Base-by-base conservation (phyloP, 2,888 invertebrate species). In the Apoderus coryli region DNA sequence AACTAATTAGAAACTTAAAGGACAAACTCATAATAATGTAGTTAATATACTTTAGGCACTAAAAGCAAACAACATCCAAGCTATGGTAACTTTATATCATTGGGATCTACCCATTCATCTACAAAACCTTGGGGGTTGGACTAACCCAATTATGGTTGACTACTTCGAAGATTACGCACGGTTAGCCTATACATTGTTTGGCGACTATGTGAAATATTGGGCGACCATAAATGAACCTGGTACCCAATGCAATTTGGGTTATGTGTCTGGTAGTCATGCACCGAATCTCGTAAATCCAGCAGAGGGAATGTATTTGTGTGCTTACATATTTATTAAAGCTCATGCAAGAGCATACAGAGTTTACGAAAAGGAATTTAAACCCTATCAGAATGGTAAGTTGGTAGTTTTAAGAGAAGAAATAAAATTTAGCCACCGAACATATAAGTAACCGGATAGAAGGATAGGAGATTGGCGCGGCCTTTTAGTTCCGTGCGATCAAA, bases 91-190 rank as follows among this genome's bases (percentile, higher is more conserved):
- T 1, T 56, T 72, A 49, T 72, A 71, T 54, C 72, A 74, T 44
- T 73, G 69, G 69, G 72, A 74, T 44, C 56, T 72, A 31, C 72
- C 73, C 0, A 64, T 69, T 42, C 33, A 43, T 6, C 49, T 69
- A 9, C 63, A 67, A 16, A n/a, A 43, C n/a, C 9, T 35, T 4
- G 74, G 75, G 0, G 75, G 74, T 0, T 75, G 73, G 73, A 61
- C 68, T 12, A 76, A 74, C 47, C 65, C 69, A 1, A 37, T 63
- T 6, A 62, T 72, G 28, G 65, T 63, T 0, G 64, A 69, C 16
- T 70, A 69, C 49, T 77, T 72, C 45, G 60, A 28, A 3, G 65
- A 69, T 40, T 71, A 67, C 39, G 69, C 69, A 0, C 49, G 60
- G 32, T 52, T 67, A 1, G 61, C 54, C 4, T 53, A 46, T 27